Evolutionary conservation across 2,797 vertebrate genomes (phyloP).

Genomic region (Neopelma chrysocephalum): DNA sequence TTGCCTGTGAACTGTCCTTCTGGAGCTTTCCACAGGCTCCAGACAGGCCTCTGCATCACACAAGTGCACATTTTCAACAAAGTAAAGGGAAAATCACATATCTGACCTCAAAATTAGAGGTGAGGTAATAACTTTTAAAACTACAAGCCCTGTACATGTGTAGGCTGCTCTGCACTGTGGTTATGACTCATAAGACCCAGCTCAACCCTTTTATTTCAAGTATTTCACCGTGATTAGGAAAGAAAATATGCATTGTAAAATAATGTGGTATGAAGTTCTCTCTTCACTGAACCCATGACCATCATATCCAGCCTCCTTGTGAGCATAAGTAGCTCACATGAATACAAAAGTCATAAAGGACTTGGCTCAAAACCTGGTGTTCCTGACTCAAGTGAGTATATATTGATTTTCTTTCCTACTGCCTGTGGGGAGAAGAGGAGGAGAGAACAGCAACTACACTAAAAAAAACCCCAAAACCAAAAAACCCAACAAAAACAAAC

Average conservation of each 20-base stretch:
- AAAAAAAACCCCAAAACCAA: too few relatives aligned
- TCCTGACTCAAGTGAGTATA: not conserved
- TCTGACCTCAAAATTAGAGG: not conserved
- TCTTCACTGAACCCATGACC: not conserved
- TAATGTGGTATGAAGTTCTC: not conserved
- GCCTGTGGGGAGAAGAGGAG: not conserved
- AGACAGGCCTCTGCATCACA: not conserved
- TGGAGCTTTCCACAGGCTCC: not conserved
- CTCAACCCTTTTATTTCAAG: conserved; percentile 21
- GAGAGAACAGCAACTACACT: not conserved
- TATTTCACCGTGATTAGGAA: conserved; percentile 27
- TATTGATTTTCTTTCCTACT: not conserved
- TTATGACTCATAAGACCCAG: conserved; percentile 14
- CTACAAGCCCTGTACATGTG: not conserved
- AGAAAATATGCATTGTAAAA: conserved; percentile 33
- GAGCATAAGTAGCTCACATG: not conserved
- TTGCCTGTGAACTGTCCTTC: not conserved
- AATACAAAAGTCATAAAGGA: not conserved
- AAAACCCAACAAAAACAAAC: too few relatives aligned
- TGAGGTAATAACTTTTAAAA: conserved; percentile 5
- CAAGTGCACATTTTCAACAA: not conserved
- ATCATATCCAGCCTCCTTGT: not conserved
- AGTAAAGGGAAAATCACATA: not conserved
- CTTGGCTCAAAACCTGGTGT: not conserved
- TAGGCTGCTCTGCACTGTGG: not conserved